A percentile compares a stretch with the other conserved stretches of the same genome.
Conservation (phyloP, 1,140 invertebrate genomes). For the Listronotus bonariensis region DNA sequence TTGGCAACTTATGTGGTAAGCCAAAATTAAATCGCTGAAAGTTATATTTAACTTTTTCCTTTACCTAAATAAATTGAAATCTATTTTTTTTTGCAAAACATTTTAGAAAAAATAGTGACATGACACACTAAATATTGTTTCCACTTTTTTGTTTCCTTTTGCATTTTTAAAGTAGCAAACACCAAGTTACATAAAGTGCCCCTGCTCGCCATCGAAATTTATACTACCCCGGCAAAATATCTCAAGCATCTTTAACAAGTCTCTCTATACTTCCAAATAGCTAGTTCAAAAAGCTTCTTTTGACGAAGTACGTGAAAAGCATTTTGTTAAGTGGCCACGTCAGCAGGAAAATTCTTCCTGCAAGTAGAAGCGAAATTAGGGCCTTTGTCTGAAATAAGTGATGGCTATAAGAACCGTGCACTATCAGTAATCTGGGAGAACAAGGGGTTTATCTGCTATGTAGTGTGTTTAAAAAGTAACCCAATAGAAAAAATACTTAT, state of each 20-base stretch:
- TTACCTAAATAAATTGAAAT: too few relatives aligned
- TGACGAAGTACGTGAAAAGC: constrained; percentile 8
- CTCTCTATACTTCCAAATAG: constrained; percentile 6
- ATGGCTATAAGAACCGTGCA: constrained; percentile 5
- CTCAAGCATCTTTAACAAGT: constrained; percentile 13
- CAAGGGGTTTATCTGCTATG: too few relatives aligned
- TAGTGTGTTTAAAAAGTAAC: too few relatives aligned
- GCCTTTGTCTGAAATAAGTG: constrained; percentile 9
- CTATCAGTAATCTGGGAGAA: constrained; percentile 4
- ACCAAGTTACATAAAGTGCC: background rate
- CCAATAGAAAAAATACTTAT: too few relatives aligned
- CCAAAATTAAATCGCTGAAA: too few relatives aligned
- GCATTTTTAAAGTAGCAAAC: too few relatives aligned
- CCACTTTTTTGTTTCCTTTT: too few relatives aligned
- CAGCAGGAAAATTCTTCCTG: constrained; percentile 16
- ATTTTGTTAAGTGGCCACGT: constrained; percentile 15
- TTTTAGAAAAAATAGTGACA: too few relatives aligned
- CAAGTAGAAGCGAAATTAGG: constrained; percentile 12
- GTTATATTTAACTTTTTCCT: too few relatives aligned
- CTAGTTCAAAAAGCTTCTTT: constrained; percentile 12
- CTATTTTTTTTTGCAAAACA: too few relatives aligned
- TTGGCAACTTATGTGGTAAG: too few relatives aligned
- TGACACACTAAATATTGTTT: too few relatives aligned
- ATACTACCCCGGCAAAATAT: constrained; percentile 5
- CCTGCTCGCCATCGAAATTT: background rate